These are phyloP conservation scores for Polydrusus cervinus DNA, from an alignment of 2,888 invertebrate species.

Conservation along the genomic window DNA sequence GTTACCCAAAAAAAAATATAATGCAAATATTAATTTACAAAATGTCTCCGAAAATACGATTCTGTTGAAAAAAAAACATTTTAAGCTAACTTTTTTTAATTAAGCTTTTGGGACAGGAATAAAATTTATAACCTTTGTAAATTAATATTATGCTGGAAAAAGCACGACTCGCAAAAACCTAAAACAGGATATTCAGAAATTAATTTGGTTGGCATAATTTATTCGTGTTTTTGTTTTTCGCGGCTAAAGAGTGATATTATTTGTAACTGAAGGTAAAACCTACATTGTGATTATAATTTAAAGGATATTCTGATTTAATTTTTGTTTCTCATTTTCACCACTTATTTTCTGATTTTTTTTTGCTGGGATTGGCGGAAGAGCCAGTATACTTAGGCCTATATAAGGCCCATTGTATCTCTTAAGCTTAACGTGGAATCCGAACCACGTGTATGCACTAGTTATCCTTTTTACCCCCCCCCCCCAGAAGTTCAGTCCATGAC, in stretches of 20 bases:
- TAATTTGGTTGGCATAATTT: conserved; percentile 17
- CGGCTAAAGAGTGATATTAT: background rate
- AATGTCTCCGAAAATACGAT: background rate
- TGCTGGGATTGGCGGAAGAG: no score
- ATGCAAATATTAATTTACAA: background rate
- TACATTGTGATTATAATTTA: background rate
- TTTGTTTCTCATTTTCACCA: no score
- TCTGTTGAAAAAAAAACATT: background rate
- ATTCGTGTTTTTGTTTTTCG: conserved; percentile 6
- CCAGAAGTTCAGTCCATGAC: no score
- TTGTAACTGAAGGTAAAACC: background rate
- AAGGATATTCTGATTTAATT: no score
- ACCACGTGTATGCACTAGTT: no score
- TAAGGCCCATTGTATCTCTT: no score
- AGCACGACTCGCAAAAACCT: background rate
- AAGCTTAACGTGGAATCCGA: no score
- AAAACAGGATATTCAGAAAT: conserved; percentile 16
- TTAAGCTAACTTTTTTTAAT: background rate
- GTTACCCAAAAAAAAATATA: no score
- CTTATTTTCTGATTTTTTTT: no score
- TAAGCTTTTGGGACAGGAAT: conserved; percentile 12
- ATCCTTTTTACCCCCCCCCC: no score
- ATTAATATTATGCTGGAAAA: conserved; percentile 5
- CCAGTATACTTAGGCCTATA: no score
- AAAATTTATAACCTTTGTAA: conserved; percentile 11